Base-by-base conservation (phyloP, 2,797 vertebrate species). In the Anisognathus igniventris region DNA sequence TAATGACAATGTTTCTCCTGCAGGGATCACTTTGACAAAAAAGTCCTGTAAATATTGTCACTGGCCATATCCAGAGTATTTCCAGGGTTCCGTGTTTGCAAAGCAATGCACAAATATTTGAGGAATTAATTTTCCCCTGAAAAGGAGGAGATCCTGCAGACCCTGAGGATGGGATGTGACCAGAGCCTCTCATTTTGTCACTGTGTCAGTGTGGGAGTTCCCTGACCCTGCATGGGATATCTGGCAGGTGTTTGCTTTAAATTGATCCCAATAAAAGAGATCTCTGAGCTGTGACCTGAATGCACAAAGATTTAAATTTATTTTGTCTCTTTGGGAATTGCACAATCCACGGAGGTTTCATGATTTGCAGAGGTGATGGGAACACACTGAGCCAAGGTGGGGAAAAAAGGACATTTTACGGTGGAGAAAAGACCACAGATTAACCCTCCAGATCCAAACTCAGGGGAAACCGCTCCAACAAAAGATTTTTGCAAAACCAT, bases 401-500 rank as follows among this genome's bases (percentile, higher is more conserved):
- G 4, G 0, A 4, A n/a, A 19, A 67, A 25, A 0, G 0, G 7
- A 19, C 10, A 48, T 60, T 56, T 42, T 17, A 3, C 1, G 3
- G 27, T 15, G 39, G 30, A 57, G 28, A 44, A 40, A 31, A 47
- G 17, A 0, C 3, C 16, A 5, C 23, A 48, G 37, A 22, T 31
- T 1, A 73, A 70, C 31, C 14, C 35, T 17, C 7, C 7, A 12
- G 77, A 33, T 10, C 25, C 30, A 64, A 74, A 60, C 37, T 40
- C 3, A 0, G 7, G 25, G 24, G 10, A 9, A 51, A 35, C 13
- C 13, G 47, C 17, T 21, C 12, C 23, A 8, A 4, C 2, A 6
- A 35, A n/a, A 4, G 3, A 19, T 6, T 60, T 77, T n/a, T 8
- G 4, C 6, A 20, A 16, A 58, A 7, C 7, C 4, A 5, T 8